These are phyloP conservation scores for Drosophila affinis DNA, from an alignment of 2,888 invertebrate species.

Conservation along the genomic window DNA sequence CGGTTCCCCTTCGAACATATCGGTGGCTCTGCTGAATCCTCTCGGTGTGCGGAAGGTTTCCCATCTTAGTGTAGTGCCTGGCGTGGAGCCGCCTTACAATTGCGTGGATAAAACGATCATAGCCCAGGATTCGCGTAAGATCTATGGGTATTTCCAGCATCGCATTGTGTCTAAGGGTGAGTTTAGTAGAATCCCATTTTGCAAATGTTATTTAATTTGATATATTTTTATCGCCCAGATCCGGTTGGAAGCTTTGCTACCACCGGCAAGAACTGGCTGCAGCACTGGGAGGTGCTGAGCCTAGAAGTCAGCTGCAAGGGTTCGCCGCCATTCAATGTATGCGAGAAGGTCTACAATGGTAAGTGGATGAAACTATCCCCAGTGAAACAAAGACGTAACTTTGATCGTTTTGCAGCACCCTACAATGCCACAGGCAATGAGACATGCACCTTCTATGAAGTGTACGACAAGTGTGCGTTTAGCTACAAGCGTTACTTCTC, in stretches of 20 bases:
- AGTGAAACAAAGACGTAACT: background rate
- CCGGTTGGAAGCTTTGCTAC: slow-evolving; percentile 89
- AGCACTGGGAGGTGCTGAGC: slow-evolving; percentile 90
- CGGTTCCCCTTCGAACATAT: slow-evolving; percentile 39
- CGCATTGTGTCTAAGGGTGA: slow-evolving; percentile 89
- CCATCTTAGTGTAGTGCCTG: slow-evolving; percentile 19
- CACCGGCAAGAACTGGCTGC: slow-evolving; percentile 91
- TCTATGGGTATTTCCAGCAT: slow-evolving; percentile 89
- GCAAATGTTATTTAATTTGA: no score
- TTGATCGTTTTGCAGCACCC: slow-evolving; percentile 67
- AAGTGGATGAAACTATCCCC: slow-evolving; percentile 10
- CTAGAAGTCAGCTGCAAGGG: slow-evolving; percentile 90
- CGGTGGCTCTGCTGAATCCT: slow-evolving; percentile 63
- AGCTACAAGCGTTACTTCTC: slow-evolving; percentile 88
- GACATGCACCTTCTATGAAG: slow-evolving; percentile 85
- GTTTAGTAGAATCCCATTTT: slow-evolving; percentile 21
- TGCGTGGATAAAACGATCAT: slow-evolving; percentile 87
- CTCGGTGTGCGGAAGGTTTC: slow-evolving; percentile 48
- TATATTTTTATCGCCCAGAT: slow-evolving; percentile 84
- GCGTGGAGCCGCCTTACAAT: slow-evolving; percentile 69
- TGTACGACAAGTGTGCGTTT: slow-evolving; percentile 86
- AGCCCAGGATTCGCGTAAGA: slow-evolving; percentile 87
- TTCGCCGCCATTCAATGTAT: slow-evolving; percentile 89
- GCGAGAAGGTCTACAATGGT: slow-evolving; percentile 87
- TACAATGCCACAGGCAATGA: slow-evolving; percentile 91